Base-by-base conservation (phyloP, 2,797 vertebrate species). In the Amniataba percoides region DNA sequence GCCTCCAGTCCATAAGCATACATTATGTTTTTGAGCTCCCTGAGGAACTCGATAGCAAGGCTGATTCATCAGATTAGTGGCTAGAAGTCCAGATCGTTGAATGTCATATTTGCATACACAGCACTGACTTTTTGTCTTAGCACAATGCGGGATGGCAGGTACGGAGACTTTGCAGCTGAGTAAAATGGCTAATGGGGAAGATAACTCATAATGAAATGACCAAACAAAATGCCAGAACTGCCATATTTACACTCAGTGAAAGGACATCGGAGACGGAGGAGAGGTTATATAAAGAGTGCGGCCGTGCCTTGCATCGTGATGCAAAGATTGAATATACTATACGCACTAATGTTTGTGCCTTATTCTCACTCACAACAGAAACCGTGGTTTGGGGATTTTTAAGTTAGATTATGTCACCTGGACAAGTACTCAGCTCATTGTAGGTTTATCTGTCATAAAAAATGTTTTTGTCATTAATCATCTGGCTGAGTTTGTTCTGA, bases 81-180 rank as follows among this genome's bases (percentile, higher is more conserved):
- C 77, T 64, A 77, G 80, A 91, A 90, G 89, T 89, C 85, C 75
- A 78, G 82, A 88, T 90, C n/a, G 81, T 74, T 94, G 94, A 95
- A 95, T 95, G 95, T 95, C 94, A 95, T 88, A 96, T 96, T 95
- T 93, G 94, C 95, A 95, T 96, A 95, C 86, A 69, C 78, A 70
- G 81, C 85, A 88, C 66, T 77, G 92, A 93, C 91, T 91, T 93
- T 90, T 91, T 86, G 87, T 92, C 91, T 87, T 89, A 73, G 87
- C 82, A 83, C 90, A 91, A 92, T 88, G 87, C 85, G 81, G 82
- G 83, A 53, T 88, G 83, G 82, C 81, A 80, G 82, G 52, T 81
- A 87, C 76, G 61, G 72, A 78, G 74, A 79, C 78, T 84, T 83
- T 84, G 81, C 48, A 18, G 88, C 85, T 57, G 69, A 88, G 85